These are phyloP conservation scores for Cotesia vestalis DNA, from an alignment of 1,140 invertebrate species.

Conservation along the genomic window DNA sequence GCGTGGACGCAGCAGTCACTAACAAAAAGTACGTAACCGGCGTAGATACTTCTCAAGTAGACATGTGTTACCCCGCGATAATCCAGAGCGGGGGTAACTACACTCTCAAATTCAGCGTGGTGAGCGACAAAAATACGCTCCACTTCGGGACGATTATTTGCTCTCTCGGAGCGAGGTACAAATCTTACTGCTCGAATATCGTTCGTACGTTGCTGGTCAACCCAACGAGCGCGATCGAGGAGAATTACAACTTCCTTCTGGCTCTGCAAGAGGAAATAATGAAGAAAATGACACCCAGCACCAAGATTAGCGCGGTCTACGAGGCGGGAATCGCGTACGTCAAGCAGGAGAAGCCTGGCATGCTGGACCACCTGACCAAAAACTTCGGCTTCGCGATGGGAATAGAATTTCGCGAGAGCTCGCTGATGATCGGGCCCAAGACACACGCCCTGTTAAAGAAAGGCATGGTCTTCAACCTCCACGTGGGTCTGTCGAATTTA, in stretches of 20 bases:
- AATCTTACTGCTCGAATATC: constrained; percentile 98
- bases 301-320: constrained; percentile 89
- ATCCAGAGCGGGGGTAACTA: constrained; percentile 98
- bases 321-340: constrained; percentile 83
- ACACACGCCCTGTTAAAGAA: constrained; percentile 83
- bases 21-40: constrained; percentile 95
- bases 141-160: constrained; percentile 98
- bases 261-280: constrained; percentile 92
- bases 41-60: constrained; percentile 86
- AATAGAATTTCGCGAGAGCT: constrained; percentile 97
- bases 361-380: constrained; percentile 93
- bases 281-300: constrained; percentile 83
- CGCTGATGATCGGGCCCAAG: constrained; percentile 91
- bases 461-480: constrained; percentile 97
- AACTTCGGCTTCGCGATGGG: constrained; percentile 96
- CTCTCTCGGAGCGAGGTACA: constrained; percentile 93
- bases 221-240: constrained; percentile 81
- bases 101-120: constrained; percentile 94
- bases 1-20: constrained; percentile 88
- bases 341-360: constrained; percentile 86
- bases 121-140: constrained; percentile 91
- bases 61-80: constrained; percentile 98
- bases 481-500: constrained; percentile 91
- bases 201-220: constrained; percentile 97
- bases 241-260: constrained; percentile 93